Evolutionary conservation across 2,797 vertebrate species (phyloP), one percentile per base, ranked within the genome.

Genomic region (Ctenopoma kingsleyae): DNA sequence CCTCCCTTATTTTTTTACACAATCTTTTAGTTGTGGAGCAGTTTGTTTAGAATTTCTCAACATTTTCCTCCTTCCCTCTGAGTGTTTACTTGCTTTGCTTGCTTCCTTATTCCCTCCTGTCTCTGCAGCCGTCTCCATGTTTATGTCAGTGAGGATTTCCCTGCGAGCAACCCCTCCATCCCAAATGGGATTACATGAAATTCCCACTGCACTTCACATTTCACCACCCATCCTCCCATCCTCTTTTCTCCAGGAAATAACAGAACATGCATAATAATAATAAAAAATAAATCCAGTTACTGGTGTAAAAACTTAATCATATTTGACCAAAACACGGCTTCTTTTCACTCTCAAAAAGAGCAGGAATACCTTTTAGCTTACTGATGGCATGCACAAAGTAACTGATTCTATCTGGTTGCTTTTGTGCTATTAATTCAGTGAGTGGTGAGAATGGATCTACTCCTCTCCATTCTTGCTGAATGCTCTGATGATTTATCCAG

Each of bases 131-230:
- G 8, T 41, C 51, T 81, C 52, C 27, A 40, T 71, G 69, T 86
- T 78, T 64, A 43, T 47, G 57, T 59, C 66, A 51, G 49, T 3
- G 25, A 85, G 73, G 76, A 66, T 83, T 84, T 89, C 58, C 81
- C 87, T 74, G 10, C 54, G 49, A 86, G 81, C 77, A 35, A 75
- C 71, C 67, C 74, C 73, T n/a, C 69, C 76, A 67, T 71, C 79
- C 83, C 76, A 87, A 89, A 90, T 83, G 71, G 85, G 89, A 90
- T 90, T 90, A 91, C 89, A 90, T 62, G 59, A 80, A 83, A 88
- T 90, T 91, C 87, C 83, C 84, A 48, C 22, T 38, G 63, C 78
- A 44, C 41, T 44, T 62, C 63, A 61, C 36, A 43, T 60, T 51
- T 50, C 44, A 67, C 40, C 74, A 49, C 43, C 41, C 72, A 43